These are phyloP conservation scores for Resseliella maxima DNA, from an alignment of 2,888 invertebrate species.

Conservation along the genomic window DNA sequence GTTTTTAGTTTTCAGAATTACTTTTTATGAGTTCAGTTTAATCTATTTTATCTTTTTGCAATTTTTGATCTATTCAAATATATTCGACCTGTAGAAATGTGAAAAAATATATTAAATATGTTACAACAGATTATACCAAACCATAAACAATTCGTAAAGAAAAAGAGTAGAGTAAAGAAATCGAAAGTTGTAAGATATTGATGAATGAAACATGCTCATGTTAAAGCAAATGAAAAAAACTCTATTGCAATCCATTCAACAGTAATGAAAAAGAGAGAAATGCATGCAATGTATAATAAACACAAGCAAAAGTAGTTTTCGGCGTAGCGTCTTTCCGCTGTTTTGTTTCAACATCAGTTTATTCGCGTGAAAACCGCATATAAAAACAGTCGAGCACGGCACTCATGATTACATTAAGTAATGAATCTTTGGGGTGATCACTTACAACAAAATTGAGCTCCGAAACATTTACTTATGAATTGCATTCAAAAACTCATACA, in stretches of 20 bases:
- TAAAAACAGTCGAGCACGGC: constrained; percentile 1
- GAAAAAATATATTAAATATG: neutral
- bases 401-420: constrained; percentile 16
- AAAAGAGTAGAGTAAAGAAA: neutral
- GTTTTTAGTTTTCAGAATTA: too few species aligned
- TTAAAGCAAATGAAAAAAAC: neutral
- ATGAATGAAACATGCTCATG: neutral
- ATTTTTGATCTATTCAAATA: too few species aligned
- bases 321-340: constrained; percentile 3
- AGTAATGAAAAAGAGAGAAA: neutral
- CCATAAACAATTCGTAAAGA: neutral
- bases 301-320: neutral
- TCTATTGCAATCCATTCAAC: neutral
- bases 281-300: neutral
- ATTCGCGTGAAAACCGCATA: neutral
- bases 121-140: neutral
- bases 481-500: too few species aligned
- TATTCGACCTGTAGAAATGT: too few species aligned
- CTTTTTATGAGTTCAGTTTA: too few species aligned
- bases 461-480: neutral
- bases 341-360: neutral
- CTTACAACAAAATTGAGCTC: neutral
- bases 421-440: constrained; percentile 8
- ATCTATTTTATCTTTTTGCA: too few species aligned
- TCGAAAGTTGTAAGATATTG: neutral